Evolutionary conservation across 2,797 vertebrate species (phyloP), one percentile per base, ranked within the genome.

Genomic region (Meda fulgida): DNA sequence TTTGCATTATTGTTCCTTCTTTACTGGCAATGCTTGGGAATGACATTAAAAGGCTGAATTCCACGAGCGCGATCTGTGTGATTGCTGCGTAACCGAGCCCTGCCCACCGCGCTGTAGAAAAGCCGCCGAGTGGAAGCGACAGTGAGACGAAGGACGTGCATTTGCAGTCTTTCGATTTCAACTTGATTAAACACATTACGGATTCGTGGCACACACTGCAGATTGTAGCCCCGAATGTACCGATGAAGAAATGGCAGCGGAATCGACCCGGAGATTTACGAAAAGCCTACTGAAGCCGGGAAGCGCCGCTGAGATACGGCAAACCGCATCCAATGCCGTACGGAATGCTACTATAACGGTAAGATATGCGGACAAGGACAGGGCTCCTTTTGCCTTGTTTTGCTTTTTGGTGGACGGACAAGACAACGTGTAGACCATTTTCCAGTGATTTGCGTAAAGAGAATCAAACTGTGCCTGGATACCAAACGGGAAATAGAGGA

Each of bases 271-370:
- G 95, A 97, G 96, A 95, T 99, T 98, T 94, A 97, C 97, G 79
- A 97, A 96, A 85, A 97, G 97, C 96, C 96, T 98, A 78, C 95
- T 97, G 91, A 95, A 98, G 87, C 97, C 97, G n/a, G 97, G 97
- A 78, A 95, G 92, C 92, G 96, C 97, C 65, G 96, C 96, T 40
- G 97, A 97, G 95, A 96, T 97, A 43, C 93, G 97, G 78, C 96
- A 96, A 91, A 97, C 95, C 80, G 96, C 96, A 36, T 96, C 95
- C 86, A 94, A 93, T 87, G 95, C 96, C 1, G 94, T 96, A 85
- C 87, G 94, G 87, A 92, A 91, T 65, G 92, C 92, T 73, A 90
- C 92, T 86, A 92, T 90, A 86, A 90, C 92, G 92, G 95, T 96
- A 93, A 95, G 93, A 92, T 38, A 9, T 5, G 21, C 29, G 11